Evolutionary conservation across 1,140 invertebrate genomes (phyloP).

Genomic region (Aphelinus certus): DNA sequence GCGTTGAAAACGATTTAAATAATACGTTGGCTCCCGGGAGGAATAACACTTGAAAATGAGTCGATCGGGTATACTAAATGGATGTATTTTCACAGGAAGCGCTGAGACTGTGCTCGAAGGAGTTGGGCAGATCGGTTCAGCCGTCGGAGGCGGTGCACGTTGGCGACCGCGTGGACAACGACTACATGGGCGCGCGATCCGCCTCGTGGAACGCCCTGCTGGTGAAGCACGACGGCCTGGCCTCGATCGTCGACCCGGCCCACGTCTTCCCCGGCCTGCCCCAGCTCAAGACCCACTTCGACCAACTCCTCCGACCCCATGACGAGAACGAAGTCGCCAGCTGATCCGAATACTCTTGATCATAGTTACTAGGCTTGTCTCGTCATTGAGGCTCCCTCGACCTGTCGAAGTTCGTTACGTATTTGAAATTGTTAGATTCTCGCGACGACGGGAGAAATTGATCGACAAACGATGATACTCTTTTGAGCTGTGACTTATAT

Average conservation of each 20-base stretch:
- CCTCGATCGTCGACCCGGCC: conserved; percentile 16
- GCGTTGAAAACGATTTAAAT: too few relatives aligned
- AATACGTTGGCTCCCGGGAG: too few relatives aligned
- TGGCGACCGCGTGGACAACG: conserved; percentile 79
- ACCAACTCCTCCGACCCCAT: neutral
- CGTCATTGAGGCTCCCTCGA: too few relatives aligned
- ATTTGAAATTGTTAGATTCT: too few relatives aligned
- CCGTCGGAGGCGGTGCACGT: conserved; percentile 80
- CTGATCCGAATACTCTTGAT: too few relatives aligned
- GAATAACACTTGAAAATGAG: neutral
- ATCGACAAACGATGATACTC: too few relatives aligned
- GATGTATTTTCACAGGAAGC: conserved; percentile 62
- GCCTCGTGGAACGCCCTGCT: conserved; percentile 81
- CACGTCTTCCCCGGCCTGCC: conserved; percentile 48
- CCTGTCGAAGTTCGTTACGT: too few relatives aligned
- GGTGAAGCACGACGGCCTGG: conserved; percentile 58
- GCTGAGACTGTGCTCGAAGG: conserved; percentile 63
- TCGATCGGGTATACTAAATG: neutral
- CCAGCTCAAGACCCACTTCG: conserved; percentile 50
- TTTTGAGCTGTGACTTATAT: too few relatives aligned
- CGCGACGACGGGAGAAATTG: too few relatives aligned
- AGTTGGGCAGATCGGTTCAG: conserved; percentile 49
- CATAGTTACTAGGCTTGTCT: too few relatives aligned
- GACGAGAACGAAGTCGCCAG: neutral
- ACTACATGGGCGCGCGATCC: conserved; percentile 80